A percentile compares a stretch with the other conserved stretches of the same genome.
Evolutionary conservation across 2,113 vertebrate species (phyloP).

Genomic region (Aplodontia rufa): DNA sequence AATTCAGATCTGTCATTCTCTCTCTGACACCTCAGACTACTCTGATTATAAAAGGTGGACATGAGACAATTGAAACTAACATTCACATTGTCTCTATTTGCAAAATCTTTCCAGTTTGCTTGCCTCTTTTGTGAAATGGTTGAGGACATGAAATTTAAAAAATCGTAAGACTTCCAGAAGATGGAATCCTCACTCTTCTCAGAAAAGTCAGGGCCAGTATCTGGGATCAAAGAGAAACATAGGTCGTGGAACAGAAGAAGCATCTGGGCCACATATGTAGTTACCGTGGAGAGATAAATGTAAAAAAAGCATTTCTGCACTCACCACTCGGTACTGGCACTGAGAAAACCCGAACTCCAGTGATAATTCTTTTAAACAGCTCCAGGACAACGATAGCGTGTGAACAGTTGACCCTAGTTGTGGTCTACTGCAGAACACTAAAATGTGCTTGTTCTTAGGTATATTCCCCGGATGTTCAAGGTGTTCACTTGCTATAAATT

Average conservation of each 20-base stretch:
- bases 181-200: neutral
- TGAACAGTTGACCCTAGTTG: neutral
- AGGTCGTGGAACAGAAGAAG: neutral
- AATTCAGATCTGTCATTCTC: neutral
- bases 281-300: neutral
- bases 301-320: slow-evolving; percentile 25
- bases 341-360: neutral
- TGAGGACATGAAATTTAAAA: slow-evolving; percentile 38
- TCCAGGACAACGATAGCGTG: neutral
- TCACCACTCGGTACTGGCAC: neutral
- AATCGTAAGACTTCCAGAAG: neutral
- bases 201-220: slow-evolving; percentile 17
- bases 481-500: neutral
- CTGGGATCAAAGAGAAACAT: neutral
- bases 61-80: slow-evolving; percentile 7
- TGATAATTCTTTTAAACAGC: neutral
- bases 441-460: neutral
- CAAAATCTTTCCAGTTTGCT: slow-evolving; percentile 53
- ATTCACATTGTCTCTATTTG: neutral
- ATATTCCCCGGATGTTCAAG: neutral
- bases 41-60: slow-evolving; percentile 29
- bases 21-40: neutral
- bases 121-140: slow-evolving; percentile 25
- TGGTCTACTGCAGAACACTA: neutral
- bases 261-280: slow-evolving; percentile 20